phyloP scores from a whole-genome alignment of 2,888 invertebrate species.

The Cephus runcator region DNA sequence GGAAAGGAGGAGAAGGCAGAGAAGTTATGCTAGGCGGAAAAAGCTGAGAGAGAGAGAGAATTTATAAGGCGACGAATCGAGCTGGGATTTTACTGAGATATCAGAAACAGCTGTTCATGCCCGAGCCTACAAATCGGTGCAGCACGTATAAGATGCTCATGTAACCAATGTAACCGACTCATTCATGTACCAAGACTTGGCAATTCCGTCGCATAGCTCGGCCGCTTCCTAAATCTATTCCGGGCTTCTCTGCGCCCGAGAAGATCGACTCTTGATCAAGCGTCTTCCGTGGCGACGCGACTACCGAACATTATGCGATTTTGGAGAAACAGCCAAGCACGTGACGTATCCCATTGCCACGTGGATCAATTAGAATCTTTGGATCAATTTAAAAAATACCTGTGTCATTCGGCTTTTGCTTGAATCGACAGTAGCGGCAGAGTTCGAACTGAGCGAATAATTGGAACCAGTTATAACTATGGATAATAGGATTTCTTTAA shows the following conservation, averaged over 20 bases:
- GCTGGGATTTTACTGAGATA: slow-evolving; percentile 8
- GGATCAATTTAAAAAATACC: too few relatives aligned
- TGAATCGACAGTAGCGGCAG: too few relatives aligned
- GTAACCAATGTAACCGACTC: slow-evolving; percentile 47
- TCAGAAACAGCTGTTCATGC: slow-evolving; percentile 14
- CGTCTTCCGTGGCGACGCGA: slow-evolving; percentile 13
- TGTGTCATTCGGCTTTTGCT: too few relatives aligned
- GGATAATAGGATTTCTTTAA: too few relatives aligned
- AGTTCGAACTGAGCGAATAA: too few relatives aligned
- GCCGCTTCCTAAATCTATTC: slow-evolving; percentile 58
- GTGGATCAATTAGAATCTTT: too few relatives aligned
- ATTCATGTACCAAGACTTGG: slow-evolving; percentile 60
- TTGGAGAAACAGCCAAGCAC: slow-evolving; percentile 10
- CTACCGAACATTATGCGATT: slow-evolving; percentile 24
- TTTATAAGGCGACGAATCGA: not conserved
- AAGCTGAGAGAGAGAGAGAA: not conserved
- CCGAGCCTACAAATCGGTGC: slow-evolving; percentile 54
- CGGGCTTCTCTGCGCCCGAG: slow-evolving; percentile 25
- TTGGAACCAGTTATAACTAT: too few relatives aligned
- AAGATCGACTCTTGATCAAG: too few relatives aligned
- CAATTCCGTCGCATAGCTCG: slow-evolving; percentile 52
- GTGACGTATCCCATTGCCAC: too few relatives aligned
- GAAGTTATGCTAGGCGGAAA: not conserved
- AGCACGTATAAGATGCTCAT: slow-evolving; percentile 49
- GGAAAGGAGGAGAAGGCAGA: not conserved